Evolutionary conservation across 1,140 invertebrate species (phyloP), one percentile per base, ranked within the genome.

Genomic region (Philopotamus ludificatus): DNA sequence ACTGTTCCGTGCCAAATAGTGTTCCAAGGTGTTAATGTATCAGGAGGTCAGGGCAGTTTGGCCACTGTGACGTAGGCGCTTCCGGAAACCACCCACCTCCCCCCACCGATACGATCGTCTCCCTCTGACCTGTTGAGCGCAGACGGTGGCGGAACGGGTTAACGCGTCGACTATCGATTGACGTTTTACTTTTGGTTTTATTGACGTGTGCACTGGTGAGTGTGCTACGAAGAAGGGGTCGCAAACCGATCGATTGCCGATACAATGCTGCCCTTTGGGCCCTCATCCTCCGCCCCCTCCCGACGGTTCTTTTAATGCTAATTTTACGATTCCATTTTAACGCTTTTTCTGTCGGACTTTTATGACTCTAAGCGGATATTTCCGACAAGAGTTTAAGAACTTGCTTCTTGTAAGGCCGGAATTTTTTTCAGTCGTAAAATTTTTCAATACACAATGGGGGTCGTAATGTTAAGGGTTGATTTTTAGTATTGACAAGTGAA

Each of bases 11-110:
- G 57, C 57, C 57, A 60, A 60, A 60, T n/a, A 22, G 42, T 23
- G 42, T 22, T 60, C 26, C 42, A 60, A 60, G 57, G 57, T 60
- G 57, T 60, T 47, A 60, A 60, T 47, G 57, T 47, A 60, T 47
- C 57, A 60, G 25, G 55, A 59, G 57, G 57, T 60, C 57, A 60
- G 57, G 57, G 57, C 26, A 22, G 42, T 59, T 49, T 34, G 42
- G 57, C 39, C 54, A 22, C 20, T 22, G 42, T 60, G 57, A 60
- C 57, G 57, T 60, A 18, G 28, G 44, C 23, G 41, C 26, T 25
- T 47, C 51, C 23, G 26, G 26, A 9, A 22, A n/a, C 10, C 21
- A 26, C 34, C 51, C 15, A 22, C 9, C 12, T 54, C 25, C 9
- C 18, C 3, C 44, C 44, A 3, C 44, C 4, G 44, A 7, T 12